These are phyloP conservation scores for Eristalinus sepulchralis DNA, from an alignment of 2,888 invertebrate species.

Conservation along the genomic window DNA sequence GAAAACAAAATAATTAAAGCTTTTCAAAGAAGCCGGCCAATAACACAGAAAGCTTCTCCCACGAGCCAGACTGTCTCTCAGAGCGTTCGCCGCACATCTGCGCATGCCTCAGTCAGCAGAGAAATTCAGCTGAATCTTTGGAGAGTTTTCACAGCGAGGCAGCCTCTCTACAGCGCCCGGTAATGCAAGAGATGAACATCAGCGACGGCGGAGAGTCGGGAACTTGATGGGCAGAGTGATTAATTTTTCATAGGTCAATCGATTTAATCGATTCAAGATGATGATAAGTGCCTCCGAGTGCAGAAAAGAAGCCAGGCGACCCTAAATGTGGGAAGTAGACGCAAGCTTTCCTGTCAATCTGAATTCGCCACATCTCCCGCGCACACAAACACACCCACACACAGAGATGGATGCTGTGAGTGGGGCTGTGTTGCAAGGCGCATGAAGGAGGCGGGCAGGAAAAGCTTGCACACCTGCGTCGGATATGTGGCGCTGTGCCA, in stretches of 20 bases:
- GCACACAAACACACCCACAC: neutral
- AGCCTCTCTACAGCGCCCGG: neutral
- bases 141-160: neutral
- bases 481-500: neutral
- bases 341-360: conserved; percentile 29
- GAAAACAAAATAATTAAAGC: neutral
- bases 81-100: neutral
- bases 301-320: neutral
- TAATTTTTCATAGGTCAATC: conserved; percentile 48
- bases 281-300: conserved; percentile 13
- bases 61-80: neutral
- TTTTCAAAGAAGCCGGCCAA: conserved; percentile 9
- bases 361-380: conserved; percentile 47
- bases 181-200: neutral
- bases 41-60: neutral
- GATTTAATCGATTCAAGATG: conserved; percentile 54
- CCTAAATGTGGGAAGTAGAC: neutral
- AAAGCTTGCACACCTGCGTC: conserved; percentile 50
- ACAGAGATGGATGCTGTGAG: too few species aligned
- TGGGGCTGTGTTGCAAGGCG: conserved; percentile 21
- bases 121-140: conserved; percentile 18
- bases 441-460: conserved; percentile 30
- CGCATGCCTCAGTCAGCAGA: conserved; percentile 26
- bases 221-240: conserved; percentile 5
- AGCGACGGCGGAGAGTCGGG: neutral